Evolutionary conservation across 2,113 vertebrate genomes (phyloP).

Genomic region (Myrmecobius fasciatus): DNA sequence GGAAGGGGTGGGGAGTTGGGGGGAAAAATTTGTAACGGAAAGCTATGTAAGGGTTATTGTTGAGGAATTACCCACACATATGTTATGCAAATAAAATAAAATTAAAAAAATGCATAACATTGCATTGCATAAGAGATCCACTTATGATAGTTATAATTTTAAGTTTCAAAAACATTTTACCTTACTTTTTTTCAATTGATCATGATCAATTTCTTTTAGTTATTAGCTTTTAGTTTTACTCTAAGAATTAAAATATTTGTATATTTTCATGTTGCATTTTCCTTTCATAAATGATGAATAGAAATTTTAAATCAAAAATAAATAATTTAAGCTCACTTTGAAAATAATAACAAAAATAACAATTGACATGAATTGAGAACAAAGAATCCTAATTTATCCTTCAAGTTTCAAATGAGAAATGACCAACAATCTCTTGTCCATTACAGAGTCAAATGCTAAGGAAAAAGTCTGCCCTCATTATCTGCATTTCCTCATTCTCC

Average conservation of each 20-base stretch:
- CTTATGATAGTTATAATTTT: slow-evolving; percentile 5
- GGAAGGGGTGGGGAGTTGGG: too few relatives aligned
- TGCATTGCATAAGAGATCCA: slow-evolving; percentile 4
- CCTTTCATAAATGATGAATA: not conserved
- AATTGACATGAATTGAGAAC: not conserved
- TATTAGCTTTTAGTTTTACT: slow-evolving; percentile 17
- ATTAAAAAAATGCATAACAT: too few relatives aligned
- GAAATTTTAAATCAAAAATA: slow-evolving; percentile 45
- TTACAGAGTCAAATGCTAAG: not conserved
- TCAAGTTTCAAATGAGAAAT: not conserved
- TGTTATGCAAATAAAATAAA: too few relatives aligned
- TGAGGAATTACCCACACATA: too few relatives aligned
- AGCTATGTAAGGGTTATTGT: too few relatives aligned
- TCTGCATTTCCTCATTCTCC: not conserved
- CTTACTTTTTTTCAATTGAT: not conserved
- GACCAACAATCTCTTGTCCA: not conserved
- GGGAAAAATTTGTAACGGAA: too few relatives aligned
- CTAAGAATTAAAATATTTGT: slow-evolving; percentile 23
- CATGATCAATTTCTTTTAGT: not conserved
- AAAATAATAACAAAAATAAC: not conserved
- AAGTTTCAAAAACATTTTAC: slow-evolving; percentile 15
- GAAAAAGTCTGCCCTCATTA: not conserved
- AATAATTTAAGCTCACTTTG: slow-evolving; percentile 35
- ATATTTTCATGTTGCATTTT: slow-evolving; percentile 27
- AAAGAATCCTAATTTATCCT: not conserved